A percentile compares a stretch with the other conserved stretches of the same genome.
phyloP scores from a whole-genome alignment of 2,888 invertebrate species.

The Netelia melanura region DNA sequence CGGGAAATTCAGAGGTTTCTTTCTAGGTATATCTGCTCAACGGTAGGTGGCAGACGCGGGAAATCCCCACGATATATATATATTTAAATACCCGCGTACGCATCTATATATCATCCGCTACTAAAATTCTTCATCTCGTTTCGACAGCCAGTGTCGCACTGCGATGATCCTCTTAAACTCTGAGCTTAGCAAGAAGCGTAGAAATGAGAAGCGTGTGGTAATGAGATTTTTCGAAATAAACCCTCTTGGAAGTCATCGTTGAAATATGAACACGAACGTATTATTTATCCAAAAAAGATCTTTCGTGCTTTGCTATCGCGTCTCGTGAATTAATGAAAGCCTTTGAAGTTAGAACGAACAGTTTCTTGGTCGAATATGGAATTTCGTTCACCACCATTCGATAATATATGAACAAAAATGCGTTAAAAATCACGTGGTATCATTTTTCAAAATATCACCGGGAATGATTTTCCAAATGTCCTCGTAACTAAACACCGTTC shows the following conservation, averaged over 20 bases:
- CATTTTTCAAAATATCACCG: neutral
- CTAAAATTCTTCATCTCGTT: constrained; percentile 50
- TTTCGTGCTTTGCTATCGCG: neutral
- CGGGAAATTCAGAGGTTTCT: constrained; percentile 46
- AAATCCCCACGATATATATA: constrained; percentile 10
- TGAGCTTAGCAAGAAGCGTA: neutral
- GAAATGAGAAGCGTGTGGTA: neutral
- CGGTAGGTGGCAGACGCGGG: constrained; percentile 8
- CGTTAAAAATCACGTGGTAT: too few species aligned
- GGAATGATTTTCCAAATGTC: neutral
- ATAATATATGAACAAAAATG: too few species aligned
- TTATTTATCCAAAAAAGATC: neutral
- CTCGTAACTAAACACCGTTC: neutral
- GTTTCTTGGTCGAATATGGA: neutral
- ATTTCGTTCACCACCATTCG: too few species aligned
- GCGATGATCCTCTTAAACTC: constrained; percentile 27
- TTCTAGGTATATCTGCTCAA: constrained; percentile 20
- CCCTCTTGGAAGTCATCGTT: neutral
- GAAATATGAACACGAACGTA: neutral
- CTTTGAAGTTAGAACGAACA: neutral
- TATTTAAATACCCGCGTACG: neutral
- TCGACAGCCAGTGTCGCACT: constrained; percentile 15
- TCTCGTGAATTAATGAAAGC: neutral
- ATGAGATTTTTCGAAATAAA: constrained; percentile 1
- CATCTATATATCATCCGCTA: constrained; percentile 1